These are phyloP conservation scores for Leuciscus waleckii DNA, from an alignment of 2,797 vertebrate genomes.

Conservation along the genomic window DNA sequence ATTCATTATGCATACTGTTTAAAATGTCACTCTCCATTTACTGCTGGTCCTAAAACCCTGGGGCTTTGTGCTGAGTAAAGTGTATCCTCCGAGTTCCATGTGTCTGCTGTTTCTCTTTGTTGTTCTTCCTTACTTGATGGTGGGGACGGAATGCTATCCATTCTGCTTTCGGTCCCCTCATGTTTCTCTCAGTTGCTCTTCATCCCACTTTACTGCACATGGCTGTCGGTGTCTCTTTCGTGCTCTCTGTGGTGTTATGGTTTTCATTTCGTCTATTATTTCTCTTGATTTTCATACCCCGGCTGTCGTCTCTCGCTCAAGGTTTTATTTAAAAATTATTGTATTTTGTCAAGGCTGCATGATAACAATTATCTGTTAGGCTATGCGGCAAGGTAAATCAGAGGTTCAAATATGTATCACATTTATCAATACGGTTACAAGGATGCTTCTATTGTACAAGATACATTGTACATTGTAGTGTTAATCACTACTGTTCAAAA, in stretches of 20 bases:
- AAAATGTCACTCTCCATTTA: constrained; percentile 74
- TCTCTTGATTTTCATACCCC: constrained; percentile 48
- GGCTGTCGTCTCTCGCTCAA: constrained; percentile 38
- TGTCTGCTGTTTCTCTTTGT: constrained; percentile 50
- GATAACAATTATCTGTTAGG: constrained; percentile 23
- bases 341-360: constrained; percentile 33
- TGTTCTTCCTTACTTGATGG: constrained; percentile 20
- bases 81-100: constrained; percentile 59
- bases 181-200: constrained; percentile 14
- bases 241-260: constrained; percentile 60
- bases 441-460: not conserved
- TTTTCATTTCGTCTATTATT: constrained; percentile 43
- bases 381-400: constrained; percentile 37
- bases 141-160: constrained; percentile 16
- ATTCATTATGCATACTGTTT: constrained; percentile 72
- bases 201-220: constrained; percentile 46
- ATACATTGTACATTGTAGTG: not conserved
- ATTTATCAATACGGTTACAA: constrained; percentile 6
- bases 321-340: constrained; percentile 35
- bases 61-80: constrained; percentile 61
- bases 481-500: not conserved
- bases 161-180: constrained; percentile 27
- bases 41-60: constrained; percentile 62
- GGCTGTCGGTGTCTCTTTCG: constrained; percentile 58
- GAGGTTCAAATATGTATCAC: constrained; percentile 12